Percentiles rank a stretch among this genome's conserved stretches.
Conservation (phyloP, 2,888 invertebrate genomes). For the Oxycera nigricornis region DNA sequence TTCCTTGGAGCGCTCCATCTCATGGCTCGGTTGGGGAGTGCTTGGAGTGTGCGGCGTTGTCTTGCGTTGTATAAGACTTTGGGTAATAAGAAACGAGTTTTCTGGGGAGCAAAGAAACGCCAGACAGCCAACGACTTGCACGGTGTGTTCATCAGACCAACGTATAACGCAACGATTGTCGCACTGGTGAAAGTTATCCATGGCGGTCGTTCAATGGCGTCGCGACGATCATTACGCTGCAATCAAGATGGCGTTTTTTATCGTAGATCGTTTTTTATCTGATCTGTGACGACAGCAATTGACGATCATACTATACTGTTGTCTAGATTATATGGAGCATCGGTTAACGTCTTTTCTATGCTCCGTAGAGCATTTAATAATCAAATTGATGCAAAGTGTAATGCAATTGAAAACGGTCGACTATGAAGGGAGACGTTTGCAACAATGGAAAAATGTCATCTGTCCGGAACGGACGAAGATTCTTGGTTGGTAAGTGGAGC, state of each 20-base stretch:
- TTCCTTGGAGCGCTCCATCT: too few species aligned
- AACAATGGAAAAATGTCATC: background rate
- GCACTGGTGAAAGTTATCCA: background rate
- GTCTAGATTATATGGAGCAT: background rate
- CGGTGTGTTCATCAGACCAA: background rate
- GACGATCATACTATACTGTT: background rate
- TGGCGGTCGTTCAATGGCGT: background rate
- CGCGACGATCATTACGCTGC: constrained; percentile 9
- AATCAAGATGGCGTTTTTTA: constrained; percentile 14
- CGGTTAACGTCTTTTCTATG: background rate
- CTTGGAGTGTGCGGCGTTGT: background rate
- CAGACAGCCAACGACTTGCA: background rate
- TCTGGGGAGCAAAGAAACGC: background rate
- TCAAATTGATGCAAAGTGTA: background rate
- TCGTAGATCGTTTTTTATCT: background rate
- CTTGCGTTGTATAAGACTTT: background rate
- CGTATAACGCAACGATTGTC: background rate
- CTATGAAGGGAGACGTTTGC: background rate
- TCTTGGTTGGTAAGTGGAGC: background rate
- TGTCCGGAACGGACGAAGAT: background rate
- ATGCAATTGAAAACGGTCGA: background rate
- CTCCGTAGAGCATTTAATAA: background rate
- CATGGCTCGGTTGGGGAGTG: too few species aligned
- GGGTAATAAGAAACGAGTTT: background rate
- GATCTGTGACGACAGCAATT: background rate